Base-by-base conservation (phyloP, 2,888 invertebrate genomes). In the Catocala sponsa region DNA sequence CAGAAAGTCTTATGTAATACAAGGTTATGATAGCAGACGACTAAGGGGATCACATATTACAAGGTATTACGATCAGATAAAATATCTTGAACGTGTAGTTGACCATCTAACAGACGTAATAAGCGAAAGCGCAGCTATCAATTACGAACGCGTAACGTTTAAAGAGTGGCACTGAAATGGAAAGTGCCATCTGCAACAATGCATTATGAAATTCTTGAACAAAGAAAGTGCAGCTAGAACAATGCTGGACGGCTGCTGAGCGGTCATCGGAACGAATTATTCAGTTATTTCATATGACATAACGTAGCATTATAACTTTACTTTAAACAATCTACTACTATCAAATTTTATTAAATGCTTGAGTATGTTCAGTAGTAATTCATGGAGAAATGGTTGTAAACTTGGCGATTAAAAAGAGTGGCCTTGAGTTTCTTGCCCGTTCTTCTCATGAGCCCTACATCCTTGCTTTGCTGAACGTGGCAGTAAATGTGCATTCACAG, bases 221-320 rank as follows among this genome's bases (percentile, higher is more conserved):
- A 80, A 82, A 81, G 81, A 84, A 84, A 84, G 80, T 74, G 73
- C 71, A 78, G 60, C 6, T 75, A 83, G 84, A 86, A 91, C 89
- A 91, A 89, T 88, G 80, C 80, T 81, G 82, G 85, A 84, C 83
- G 78, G 50, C 56, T 66, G 55, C 62, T 43, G 62, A 61, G 68
- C 81, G 80, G 82, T 81, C 83, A 85, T 78, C 68, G 82, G 81
- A 85, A 84, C 83, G 72, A 62, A 70, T 78, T 66, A 77, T 74
- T 81, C 79, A 80, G 80, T 81, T 79, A 81, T 69, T 74, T 74
- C 69, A 76, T 74, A 65, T 82, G 81, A 83, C 76, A 83, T 82
- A 83, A 83, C 65, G n/a, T 44, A 38, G 35, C 35, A 38, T 38
- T 38, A 25, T 25, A 25, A 25, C 25, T 25, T 25, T 4, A 25